Conservation (phyloP, 2,888 invertebrate genomes). For the Cataglyphis livida region DNA sequence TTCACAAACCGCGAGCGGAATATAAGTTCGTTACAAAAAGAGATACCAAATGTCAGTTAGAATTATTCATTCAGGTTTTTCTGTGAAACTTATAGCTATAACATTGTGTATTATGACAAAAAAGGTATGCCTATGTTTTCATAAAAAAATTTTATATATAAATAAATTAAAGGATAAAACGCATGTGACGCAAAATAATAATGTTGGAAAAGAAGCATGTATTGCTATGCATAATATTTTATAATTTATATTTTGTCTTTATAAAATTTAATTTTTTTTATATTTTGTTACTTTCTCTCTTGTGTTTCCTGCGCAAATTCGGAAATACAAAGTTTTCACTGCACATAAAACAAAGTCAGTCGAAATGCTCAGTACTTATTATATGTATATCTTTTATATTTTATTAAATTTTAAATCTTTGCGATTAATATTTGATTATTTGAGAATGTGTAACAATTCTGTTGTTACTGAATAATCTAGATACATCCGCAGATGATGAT, state of each 20-base stretch:
- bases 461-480: conserved; percentile 26
- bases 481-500: conserved; percentile 2
- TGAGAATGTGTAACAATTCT: conserved; percentile 17
- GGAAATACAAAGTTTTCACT: not conserved
- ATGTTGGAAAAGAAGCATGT: not conserved
- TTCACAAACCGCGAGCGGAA: conserved; percentile 41
- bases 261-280: conserved; percentile 22
- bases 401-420: conserved; percentile 32
- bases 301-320: not conserved
- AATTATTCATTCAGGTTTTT: conserved; percentile 66
- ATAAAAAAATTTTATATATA: conserved; percentile 53
- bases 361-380: conserved; percentile 50
- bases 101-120: conserved; percentile 44
- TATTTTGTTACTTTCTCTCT: conserved; percentile 15
- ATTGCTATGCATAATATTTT: not conserved
- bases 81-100: conserved; percentile 47
- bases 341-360: conserved; percentile 15
- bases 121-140: conserved; percentile 50
- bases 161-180: conserved; percentile 37
- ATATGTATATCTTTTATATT: conserved; percentile 36
- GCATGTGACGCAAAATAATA: not conserved
- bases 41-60: conserved; percentile 66
- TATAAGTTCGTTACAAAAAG: conserved; percentile 40
- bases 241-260: conserved; percentile 14
- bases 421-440: conserved; percentile 46